phyloP scores from a whole-genome alignment of 2,888 invertebrate species.

The Choristoneura rosaceana region DNA sequence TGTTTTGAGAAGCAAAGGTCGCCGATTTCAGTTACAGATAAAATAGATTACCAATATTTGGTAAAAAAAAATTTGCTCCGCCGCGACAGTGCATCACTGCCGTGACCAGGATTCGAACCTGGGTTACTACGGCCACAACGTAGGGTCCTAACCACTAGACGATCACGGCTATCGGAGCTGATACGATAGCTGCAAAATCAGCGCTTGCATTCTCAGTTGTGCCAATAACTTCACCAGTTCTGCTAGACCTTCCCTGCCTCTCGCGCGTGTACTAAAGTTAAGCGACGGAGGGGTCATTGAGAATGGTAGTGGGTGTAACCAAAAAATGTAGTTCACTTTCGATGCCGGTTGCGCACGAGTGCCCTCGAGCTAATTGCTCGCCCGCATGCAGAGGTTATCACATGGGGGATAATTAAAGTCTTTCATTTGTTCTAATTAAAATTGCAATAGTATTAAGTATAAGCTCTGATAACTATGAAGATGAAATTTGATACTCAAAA shows the following conservation, averaged over 20 bases:
- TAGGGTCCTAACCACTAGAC: constrained; percentile 87
- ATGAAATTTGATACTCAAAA: neutral
- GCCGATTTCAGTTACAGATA: neutral
- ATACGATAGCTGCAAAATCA: constrained; percentile 15
- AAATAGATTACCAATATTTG: neutral
- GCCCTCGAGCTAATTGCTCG: constrained; percentile 52
- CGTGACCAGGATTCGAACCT: constrained; percentile 90
- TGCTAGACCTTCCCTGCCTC: constrained; percentile 42
- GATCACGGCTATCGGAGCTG: constrained; percentile 79
- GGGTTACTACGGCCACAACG: constrained; percentile 87
- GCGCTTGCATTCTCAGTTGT: constrained; percentile 32
- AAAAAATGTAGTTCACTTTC: constrained; percentile 46
- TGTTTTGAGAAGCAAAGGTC: neutral
- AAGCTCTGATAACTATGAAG: constrained; percentile 10
- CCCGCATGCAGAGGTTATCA: constrained; percentile 51
- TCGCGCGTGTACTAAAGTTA: constrained; percentile 23
- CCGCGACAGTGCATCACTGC: constrained; percentile 67
- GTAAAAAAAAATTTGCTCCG: neutral
- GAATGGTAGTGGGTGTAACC: constrained; percentile 32
- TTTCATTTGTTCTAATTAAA: constrained; percentile 47
- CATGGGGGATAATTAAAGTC: constrained; percentile 43
- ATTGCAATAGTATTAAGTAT: neutral
- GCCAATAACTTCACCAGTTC: constrained; percentile 20
- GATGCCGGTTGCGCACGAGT: constrained; percentile 47
- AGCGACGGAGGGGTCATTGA: constrained; percentile 36